Conservation (phyloP, 2,797 vertebrate genomes). For the Silurus aristotelis region DNA sequence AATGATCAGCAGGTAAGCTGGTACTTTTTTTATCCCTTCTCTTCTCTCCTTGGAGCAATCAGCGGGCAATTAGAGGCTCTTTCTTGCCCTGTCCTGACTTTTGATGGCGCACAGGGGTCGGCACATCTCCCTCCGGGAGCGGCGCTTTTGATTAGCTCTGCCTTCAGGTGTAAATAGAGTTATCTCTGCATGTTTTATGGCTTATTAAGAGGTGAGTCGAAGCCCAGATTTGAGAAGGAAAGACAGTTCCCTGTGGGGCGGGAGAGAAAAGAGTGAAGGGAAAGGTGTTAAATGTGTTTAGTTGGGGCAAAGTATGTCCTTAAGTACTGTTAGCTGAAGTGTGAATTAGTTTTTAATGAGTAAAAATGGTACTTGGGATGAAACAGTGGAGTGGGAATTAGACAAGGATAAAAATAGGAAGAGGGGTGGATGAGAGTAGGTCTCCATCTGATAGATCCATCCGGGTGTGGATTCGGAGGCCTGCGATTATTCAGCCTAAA, state of each 20-base stretch:
- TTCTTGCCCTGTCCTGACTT: constrained; percentile 32
- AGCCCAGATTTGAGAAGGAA: constrained; percentile 28
- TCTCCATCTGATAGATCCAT: constrained; percentile 7
- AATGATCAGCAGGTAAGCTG: constrained; percentile 35
- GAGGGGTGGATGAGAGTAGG: constrained; percentile 22
- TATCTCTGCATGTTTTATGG: constrained; percentile 43
- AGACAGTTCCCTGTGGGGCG: constrained; percentile 14
- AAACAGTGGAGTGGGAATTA: constrained; percentile 33
- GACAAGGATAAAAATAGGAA: constrained; percentile 37
- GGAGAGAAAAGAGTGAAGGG: background rate
- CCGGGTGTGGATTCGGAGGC: constrained; percentile 35
- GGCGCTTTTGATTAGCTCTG: constrained; percentile 47
- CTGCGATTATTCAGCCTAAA: constrained; percentile 41
- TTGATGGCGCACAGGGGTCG: constrained; percentile 31
- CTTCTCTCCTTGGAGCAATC: constrained; percentile 28
- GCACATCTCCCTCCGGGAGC: constrained; percentile 40
- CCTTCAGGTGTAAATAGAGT: constrained; percentile 52
- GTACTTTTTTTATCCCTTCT: background rate
- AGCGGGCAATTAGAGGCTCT: constrained; percentile 42
- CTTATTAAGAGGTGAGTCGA: constrained; percentile 40
- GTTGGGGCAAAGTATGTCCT: constrained; percentile 30
- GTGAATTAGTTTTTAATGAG: constrained; percentile 48
- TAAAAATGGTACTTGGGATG: constrained; percentile 18
- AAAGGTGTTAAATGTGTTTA: constrained; percentile 48
- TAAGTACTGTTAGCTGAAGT: constrained; percentile 41